Conservation (phyloP, 2,888 invertebrate species). For the Thumatha senex region DNA sequence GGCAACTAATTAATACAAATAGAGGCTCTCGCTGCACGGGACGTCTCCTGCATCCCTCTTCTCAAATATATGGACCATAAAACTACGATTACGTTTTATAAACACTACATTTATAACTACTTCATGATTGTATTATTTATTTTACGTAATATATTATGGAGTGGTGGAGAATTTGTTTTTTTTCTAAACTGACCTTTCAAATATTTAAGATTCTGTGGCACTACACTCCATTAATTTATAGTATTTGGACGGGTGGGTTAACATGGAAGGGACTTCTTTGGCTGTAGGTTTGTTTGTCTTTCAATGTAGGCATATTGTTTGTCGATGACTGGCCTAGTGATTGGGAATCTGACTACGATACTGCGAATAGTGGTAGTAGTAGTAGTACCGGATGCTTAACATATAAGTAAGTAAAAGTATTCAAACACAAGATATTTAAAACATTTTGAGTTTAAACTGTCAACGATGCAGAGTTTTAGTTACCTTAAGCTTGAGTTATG, state of each 20-base stretch:
- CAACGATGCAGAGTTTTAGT: too few species aligned
- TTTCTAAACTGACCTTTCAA: conserved; percentile 80
- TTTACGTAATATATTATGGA: conserved; percentile 81
- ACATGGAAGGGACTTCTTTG: conserved; percentile 44
- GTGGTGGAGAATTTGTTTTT: conserved; percentile 73
- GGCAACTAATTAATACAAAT: conserved; percentile 70
- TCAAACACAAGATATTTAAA: too few species aligned
- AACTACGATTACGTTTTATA: conserved; percentile 80
- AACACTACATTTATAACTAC: conserved; percentile 82
- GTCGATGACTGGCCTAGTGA: too few species aligned
- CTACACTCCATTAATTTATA: conserved; percentile 81
- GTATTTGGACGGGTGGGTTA: conserved; percentile 53
- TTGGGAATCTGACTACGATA: too few species aligned
- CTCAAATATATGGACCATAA: conserved; percentile 75
- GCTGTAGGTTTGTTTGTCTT: neutral
- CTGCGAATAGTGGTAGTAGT: too few species aligned
- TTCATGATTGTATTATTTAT: conserved; percentile 83
- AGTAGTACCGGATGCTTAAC: too few species aligned
- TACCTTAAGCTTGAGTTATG: too few species aligned
- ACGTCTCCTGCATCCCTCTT: conserved; percentile 48
- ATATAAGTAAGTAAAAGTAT: too few species aligned
- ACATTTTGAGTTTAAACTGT: too few species aligned
- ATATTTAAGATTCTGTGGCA: conserved; percentile 81
- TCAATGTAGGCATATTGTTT: too few species aligned
- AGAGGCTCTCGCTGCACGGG: conserved; percentile 37